Base-by-base conservation (phyloP, 1,140 invertebrate genomes). In the Drosophila miranda region DNA sequence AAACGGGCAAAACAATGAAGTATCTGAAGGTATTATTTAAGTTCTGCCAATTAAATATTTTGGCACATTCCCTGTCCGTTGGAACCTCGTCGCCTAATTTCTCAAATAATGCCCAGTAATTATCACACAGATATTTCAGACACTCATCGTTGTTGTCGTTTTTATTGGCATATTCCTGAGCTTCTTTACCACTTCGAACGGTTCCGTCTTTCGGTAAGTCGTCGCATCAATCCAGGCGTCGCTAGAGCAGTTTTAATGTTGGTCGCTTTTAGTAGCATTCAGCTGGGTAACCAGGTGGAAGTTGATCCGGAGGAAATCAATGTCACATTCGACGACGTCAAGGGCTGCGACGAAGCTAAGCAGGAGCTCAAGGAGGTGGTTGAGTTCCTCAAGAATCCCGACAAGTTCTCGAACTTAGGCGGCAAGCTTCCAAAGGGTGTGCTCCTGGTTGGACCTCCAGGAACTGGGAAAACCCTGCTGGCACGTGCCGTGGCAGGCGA, bases 401-500 rank as follows among this genome's bases (percentile, higher is more conserved):
- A 98, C 45, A 98, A 98, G 90, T 99, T 99, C 92, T 97, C 97
- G 1, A 94, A 94, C 19, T 92, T 99, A 8, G 99, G 99, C 14
- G 99, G 98, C 43, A 99, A 99, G 91, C 92, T 99, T 64, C 98
- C 98, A 6, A 99, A 99, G 92, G 98, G 97, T 48, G 97, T 99
- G 26, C 91, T 99, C 26, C 92, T 99, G 23, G 98, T 99, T 13
- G 99, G 99, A 1, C 97, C 98, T 13, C 99, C 98, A 3, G 95
- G 94, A 53, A 99, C 98, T 3, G 99, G 99, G 42, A 99, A 99
- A 93, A 99, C 99, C 0, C 91, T 99, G 14, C 92, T 99, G 28
- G 99, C 99, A 1, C 93, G 98, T 56, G 99, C 99, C 1, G 98
- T 99, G n/a, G 99, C 99, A 52, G 99, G 99, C 7, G 98, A 99